Base-by-base conservation (phyloP, 2,113 vertebrate genomes). In the Pachypanchax playfairii region DNA sequence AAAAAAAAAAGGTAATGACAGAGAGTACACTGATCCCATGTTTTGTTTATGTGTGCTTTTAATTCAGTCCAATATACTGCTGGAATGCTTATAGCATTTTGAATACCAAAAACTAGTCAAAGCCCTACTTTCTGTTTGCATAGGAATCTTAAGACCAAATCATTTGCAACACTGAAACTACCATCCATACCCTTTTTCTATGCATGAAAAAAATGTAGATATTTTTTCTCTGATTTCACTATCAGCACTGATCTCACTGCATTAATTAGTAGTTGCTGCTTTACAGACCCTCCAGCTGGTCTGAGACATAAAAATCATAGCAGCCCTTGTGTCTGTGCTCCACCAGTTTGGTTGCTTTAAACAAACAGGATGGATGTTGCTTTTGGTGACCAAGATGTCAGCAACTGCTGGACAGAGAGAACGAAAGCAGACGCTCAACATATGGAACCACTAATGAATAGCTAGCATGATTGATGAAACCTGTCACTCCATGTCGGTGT, bases 401-500 rank as follows among this genome's bases (percentile, higher is more conserved):
- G 61, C 63, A 82, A 78, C 70, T 80, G 72, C 68, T 73, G 69
- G 55, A 77, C 63, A 55, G 55, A 33, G 53, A 80, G 77, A 59
- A 12, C 15, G 48, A 62, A 70, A 78, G 71, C 61, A 9, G 42
- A 44, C 84, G 26, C 72, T 72, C 68, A 88, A 78, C 91, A 92
- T 91, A 91, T 89, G 91, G 87, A 89, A 65, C 43, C 65, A 29
- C 82, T 88, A 89, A 90, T 78, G 39, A 77, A 82, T 62, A 64
- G 82, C 68, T 59, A 88, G 74, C 83, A 44, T 91, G 90, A 92
- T 92, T 80, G 90, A 92, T 91, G 78, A 80, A 51, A 73, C 67
- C 86, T 88, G 87, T 90, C 89, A 90, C 55, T 49, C 48, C 31
- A 47, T 42, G 24, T 31, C 20, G 25, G 22, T 51, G 29, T 59